Evolutionary conservation across 2,113 vertebrate species (phyloP).

Genomic region (Channa argus): DNA sequence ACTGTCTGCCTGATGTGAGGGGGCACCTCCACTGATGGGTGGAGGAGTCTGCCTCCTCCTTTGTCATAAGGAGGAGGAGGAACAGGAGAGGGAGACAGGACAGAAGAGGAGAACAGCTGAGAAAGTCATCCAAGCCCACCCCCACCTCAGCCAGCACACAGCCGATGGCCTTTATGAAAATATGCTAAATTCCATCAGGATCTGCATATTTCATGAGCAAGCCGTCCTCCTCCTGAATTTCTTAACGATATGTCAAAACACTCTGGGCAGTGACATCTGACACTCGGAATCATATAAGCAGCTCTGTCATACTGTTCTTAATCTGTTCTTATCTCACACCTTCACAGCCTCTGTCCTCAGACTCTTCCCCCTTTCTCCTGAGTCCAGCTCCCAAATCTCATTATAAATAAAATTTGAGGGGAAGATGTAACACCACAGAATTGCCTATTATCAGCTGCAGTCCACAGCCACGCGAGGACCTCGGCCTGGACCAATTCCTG

Average conservation of each 20-base stretch:
- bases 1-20: constrained; percentile 20
- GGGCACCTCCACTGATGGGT: constrained; percentile 16
- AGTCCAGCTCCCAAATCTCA: constrained; percentile 25
- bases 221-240: constrained; percentile 53
- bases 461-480: background rate
- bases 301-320: constrained; percentile 36
- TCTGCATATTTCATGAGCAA: constrained; percentile 69
- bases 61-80: constrained; percentile 3
- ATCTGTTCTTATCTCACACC: constrained; percentile 39
- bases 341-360: constrained; percentile 5
- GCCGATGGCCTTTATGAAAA: constrained; percentile 36
- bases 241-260: constrained; percentile 53
- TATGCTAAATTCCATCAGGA: constrained; percentile 55
- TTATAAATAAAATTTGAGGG: constrained; percentile 28
- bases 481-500: no score
- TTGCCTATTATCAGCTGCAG: constrained; percentile 23
- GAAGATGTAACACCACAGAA: constrained; percentile 26
- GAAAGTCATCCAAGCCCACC: constrained; percentile 9
- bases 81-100: no score
- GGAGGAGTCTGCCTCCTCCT: constrained; percentile 2
- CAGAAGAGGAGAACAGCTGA: constrained; percentile 13
- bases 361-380: background rate
- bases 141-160: constrained; percentile 19
- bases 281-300: constrained; percentile 56
- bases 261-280: constrained; percentile 28